Evolutionary conservation across 2,113 vertebrate genomes (phyloP).

Genomic region (Lampris incognitus): DNA sequence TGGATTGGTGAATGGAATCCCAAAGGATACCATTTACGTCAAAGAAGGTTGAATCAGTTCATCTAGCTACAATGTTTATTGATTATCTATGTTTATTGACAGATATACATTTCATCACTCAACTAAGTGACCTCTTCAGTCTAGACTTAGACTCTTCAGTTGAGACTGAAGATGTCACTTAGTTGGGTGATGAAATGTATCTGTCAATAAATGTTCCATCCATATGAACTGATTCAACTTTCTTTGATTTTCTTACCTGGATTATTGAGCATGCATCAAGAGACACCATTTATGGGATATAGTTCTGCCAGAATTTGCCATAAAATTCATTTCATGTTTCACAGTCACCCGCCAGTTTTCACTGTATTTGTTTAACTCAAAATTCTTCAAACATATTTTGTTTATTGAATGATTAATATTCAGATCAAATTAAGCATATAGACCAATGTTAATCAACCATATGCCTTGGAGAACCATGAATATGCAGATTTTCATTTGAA

Average conservation of each 20-base stretch:
- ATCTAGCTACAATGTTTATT: too few relatives aligned
- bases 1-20: conserved; percentile 12
- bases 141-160: too few relatives aligned
- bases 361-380: neutral
- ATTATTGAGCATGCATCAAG: too few relatives aligned
- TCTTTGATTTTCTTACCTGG: too few relatives aligned
- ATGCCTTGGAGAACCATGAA: neutral
- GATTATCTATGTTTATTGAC: too few relatives aligned
- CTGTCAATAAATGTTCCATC: too few relatives aligned
- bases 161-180: too few relatives aligned
- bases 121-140: too few relatives aligned
- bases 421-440: neutral
- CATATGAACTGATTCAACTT: too few relatives aligned
- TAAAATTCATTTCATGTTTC: neutral
- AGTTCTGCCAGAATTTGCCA: conserved; percentile 10
- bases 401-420: neutral
- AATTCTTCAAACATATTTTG: neutral
- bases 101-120: too few relatives aligned
- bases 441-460: neutral
- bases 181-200: too few relatives aligned
- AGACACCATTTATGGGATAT: neutral
- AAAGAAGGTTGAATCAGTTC: too few relatives aligned
- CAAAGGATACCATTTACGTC: neutral
- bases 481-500: neutral
- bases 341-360: neutral